Base-by-base conservation (phyloP, 2,888 invertebrate species). In the Macaria liturata region DNA sequence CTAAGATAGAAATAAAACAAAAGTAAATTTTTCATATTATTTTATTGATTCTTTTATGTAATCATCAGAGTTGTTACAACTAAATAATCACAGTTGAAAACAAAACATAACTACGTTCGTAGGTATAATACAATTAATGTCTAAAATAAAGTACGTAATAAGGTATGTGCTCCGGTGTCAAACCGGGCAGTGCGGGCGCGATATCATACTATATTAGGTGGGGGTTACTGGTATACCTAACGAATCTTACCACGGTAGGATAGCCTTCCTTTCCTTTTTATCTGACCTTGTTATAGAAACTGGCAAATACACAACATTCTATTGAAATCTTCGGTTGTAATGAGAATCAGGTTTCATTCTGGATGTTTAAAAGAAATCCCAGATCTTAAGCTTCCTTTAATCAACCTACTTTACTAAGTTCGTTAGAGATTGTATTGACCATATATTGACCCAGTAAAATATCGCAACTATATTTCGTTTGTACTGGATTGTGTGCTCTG, bases 41-140 rank as follows among this genome's bases (percentile, higher is more conserved):
- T 85, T 92, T 91, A 90, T 90, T 92, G 81, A 86, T 89, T 87
- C 85, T 92, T 92, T 91, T 90, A 91, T 92, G 85, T 91, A 88
- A 88, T 90, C 86, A 88, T 90, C 90, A 88, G 89, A 92, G 87
- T 91, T 91, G 92, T 92, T 92, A 93, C 90, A 93, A 91, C 92
- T 92, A 93, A 92, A 91, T 90, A 93, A 93, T 93, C 93, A 93
- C 93, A 93, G 93, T 92, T 91, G 86, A 92, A 68, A 92, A 92
- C 90, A 88, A 91, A 92, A 92, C 87, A 82, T 86, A 87, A 84
- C 78, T 83, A 83, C 80, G 76, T 82, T 79, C 75, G 78, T 80
- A 72, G 69, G 69, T 75, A 71, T 68, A 66, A 66, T 73, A 79
- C 80, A 83, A 81, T 84, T 82, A 84, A 83, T 76, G 78, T 84